phyloP scores from a whole-genome alignment of 2,113 vertebrate species.

The Vidua chalybeata region DNA sequence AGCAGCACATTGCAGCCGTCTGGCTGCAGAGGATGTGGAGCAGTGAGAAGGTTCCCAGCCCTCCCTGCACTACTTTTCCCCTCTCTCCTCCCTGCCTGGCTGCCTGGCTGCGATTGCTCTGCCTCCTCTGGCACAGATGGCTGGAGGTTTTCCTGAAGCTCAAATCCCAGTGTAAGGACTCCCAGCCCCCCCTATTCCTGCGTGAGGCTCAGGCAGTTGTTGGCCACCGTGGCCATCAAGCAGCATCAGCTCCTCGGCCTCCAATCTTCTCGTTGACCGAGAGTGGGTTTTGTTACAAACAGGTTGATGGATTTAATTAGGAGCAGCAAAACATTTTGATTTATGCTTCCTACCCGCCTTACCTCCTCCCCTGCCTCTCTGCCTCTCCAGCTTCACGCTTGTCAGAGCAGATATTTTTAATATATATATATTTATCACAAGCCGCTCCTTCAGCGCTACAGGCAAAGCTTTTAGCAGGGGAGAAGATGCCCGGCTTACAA shows the following conservation, averaged over 20 bases:
- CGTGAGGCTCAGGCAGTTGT: rapidly evolving
- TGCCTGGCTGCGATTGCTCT: not conserved
- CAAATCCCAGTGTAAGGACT: not conserved
- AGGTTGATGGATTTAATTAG: slow-evolving; percentile 46
- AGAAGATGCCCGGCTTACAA: not conserved
- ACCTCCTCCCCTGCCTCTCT: slow-evolving; percentile 2
- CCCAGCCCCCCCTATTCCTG: not conserved
- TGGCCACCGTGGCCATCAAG: not conserved
- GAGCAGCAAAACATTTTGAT: slow-evolving; percentile 50
- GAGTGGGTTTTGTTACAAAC: not conserved
- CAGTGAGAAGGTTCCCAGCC: not conserved
- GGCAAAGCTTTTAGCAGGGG: slow-evolving; percentile 42
- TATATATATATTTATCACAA: slow-evolving; percentile 35
- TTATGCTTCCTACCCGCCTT: slow-evolving; percentile 9
- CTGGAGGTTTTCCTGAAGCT: not conserved
- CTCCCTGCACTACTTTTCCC: not conserved
- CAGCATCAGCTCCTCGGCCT: rapidly evolving
- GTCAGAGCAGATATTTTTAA: slow-evolving; percentile 58
- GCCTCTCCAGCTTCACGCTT: slow-evolving; percentile 54
- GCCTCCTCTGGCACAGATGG: not conserved
- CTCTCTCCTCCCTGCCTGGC: not conserved
- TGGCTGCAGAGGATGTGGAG: not conserved
- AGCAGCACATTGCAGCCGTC: slow-evolving; percentile 9
- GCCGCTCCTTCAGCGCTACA: not conserved
- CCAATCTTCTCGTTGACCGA: not conserved